Evolutionary conservation across 2,113 vertebrate genomes (phyloP).

Genomic region (Hydrochoerus hydrochaeris): DNA sequence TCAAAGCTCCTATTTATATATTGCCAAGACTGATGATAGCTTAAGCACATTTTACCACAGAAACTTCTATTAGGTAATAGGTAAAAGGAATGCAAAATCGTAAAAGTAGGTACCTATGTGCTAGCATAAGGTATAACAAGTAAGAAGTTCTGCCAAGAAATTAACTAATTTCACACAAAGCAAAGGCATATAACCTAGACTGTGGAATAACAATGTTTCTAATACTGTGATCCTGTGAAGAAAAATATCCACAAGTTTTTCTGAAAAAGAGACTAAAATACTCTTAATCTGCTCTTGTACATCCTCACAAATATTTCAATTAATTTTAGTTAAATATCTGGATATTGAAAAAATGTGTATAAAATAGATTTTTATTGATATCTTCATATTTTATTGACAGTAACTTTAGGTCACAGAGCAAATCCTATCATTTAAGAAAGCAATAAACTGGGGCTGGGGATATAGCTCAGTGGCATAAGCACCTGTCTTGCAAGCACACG

Average conservation of each 20-base stretch:
- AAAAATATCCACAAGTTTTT: neutral
- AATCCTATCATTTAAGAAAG: conserved; percentile 33
- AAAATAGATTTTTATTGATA: conserved; percentile 16
- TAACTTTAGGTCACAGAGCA: neutral
- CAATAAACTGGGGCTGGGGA: too few species aligned
- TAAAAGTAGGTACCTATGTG: neutral
- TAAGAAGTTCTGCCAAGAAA: neutral
- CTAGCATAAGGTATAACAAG: neutral
- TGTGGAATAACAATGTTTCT: neutral
- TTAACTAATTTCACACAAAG: conserved; percentile 32
- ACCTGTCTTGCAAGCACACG: too few species aligned
- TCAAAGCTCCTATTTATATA: conserved; percentile 60
- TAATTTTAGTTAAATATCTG: conserved; percentile 15
- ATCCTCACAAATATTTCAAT: conserved; percentile 15
- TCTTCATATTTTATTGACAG: neutral
- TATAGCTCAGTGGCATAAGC: too few species aligned
- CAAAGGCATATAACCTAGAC: neutral
- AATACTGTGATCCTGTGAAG: neutral
- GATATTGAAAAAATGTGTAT: neutral
- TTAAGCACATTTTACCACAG: conserved; percentile 31
- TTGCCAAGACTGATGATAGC: conserved; percentile 45
- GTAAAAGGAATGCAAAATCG: neutral
- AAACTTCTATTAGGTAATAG: conserved; percentile 33
- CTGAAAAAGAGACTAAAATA: neutral
- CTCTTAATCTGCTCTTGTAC: neutral